Evolutionary conservation across 2,113 vertebrate species (phyloP).

Genomic region (Himantopus leucocephalus): DNA sequence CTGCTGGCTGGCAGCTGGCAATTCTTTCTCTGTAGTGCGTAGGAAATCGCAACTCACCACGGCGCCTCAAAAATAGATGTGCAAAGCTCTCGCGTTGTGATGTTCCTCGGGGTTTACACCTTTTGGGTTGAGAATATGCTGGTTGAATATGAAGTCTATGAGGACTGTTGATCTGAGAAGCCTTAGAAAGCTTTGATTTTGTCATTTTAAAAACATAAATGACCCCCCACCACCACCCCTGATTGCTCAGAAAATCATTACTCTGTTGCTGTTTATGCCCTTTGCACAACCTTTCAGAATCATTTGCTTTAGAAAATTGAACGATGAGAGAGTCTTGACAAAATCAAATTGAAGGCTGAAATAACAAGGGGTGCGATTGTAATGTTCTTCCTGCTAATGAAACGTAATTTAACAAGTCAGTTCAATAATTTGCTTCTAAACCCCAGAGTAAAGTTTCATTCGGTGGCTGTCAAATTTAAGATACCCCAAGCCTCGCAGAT

Average conservation of each 20-base stretch:
- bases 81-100: rapidly evolving
- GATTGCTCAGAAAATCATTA: not conserved
- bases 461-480: slow-evolving; percentile 17
- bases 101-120: not conserved
- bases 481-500: not conserved
- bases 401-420: slow-evolving; percentile 26
- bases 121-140: not conserved
- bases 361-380: not conserved
- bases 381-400: slow-evolving; percentile 29
- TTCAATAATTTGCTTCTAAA: slow-evolving; percentile 28
- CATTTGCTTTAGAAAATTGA: not conserved
- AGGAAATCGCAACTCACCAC: not conserved
- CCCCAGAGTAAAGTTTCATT: not conserved
- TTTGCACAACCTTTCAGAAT: slow-evolving; percentile 22
- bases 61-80: not conserved
- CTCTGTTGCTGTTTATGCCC: not conserved
- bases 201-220: not conserved
- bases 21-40: not conserved
- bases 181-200: not conserved
- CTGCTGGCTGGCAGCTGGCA: not conserved
- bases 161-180: not conserved
- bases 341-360: slow-evolving; percentile 29
- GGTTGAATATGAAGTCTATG: not conserved
- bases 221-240: not conserved
- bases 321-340: not conserved